Evolutionary conservation across 2,888 invertebrate genomes (phyloP).

Genomic region (Dilophus febrilis): DNA sequence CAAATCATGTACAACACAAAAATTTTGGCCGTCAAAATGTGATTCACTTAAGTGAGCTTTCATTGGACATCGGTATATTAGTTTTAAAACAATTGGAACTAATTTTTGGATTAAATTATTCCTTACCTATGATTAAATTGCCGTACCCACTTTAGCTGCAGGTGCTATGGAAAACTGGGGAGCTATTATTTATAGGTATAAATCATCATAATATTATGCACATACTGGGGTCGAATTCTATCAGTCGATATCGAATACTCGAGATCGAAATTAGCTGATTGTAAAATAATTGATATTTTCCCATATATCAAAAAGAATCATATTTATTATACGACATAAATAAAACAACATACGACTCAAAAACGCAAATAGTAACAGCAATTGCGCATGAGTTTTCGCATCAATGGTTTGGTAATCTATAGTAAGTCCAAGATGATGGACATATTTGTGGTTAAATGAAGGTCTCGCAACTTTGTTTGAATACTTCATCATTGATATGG

Average conservation of each 20-base stretch:
- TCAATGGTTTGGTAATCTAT: slow-evolving; percentile 69
- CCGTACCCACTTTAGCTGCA: slow-evolving; percentile 60
- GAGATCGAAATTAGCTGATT: no score
- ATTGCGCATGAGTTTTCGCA: slow-evolving; percentile 46
- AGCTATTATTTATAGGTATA: slow-evolving; percentile 40
- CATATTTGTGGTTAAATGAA: slow-evolving; percentile 39
- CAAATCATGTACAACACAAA: slow-evolving; percentile 21
- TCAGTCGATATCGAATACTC: no score
- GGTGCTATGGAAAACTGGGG: slow-evolving; percentile 70
- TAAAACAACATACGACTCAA: background rate
- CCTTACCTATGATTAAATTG: slow-evolving; percentile 38
- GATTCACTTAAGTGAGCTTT: slow-evolving; percentile 31
- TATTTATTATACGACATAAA: background rate
- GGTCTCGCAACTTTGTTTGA: slow-evolving; percentile 57
- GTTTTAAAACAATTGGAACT: slow-evolving; percentile 31
- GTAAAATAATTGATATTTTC: no score
- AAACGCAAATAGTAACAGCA: slow-evolving; percentile 28
- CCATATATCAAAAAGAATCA: no score
- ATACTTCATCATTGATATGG: slow-evolving; percentile 38
- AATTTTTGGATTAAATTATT: slow-evolving; percentile 30
- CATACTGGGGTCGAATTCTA: no score
- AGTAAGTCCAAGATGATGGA: slow-evolving; percentile 54
- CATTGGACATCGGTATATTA: slow-evolving; percentile 37
- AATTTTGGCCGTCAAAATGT: slow-evolving; percentile 20
- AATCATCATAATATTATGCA: background rate